phyloP scores from a whole-genome alignment of 2,797 vertebrate genomes.

The Neopelma chrysocephalum region DNA sequence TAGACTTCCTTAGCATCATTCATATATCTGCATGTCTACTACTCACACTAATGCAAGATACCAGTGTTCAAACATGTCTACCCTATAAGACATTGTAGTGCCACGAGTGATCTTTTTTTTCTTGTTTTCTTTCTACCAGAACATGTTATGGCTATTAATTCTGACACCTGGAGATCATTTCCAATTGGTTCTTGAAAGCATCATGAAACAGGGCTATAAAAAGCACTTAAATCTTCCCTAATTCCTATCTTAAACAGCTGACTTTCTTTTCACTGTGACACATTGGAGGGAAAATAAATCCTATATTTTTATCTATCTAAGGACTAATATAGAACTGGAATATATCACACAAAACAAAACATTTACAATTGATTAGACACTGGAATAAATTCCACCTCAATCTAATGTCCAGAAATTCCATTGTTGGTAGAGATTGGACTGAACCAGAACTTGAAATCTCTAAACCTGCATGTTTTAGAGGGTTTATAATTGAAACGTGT shows the following conservation, averaged over 20 bases:
- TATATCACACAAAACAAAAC: not conserved
- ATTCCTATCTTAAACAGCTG: not conserved
- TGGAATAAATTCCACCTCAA: not conserved
- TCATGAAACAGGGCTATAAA: not conserved
- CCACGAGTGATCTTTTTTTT: not conserved
- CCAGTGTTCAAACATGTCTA: not conserved
- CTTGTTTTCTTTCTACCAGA: not conserved
- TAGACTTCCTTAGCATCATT: not conserved
- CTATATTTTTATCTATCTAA: not conserved
- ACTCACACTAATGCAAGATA: not conserved
- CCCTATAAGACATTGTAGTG: not conserved
- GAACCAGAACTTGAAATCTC: not conserved
- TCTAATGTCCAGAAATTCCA: not conserved
- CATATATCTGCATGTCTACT: not conserved
- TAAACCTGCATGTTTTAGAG: not conserved
- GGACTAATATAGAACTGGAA: not conserved
- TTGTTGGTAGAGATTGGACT: not conserved
- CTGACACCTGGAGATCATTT: not conserved
- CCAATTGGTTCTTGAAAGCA: not conserved
- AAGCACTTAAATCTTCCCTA: not conserved
- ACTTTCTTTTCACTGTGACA: not conserved
- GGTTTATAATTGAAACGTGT: not conserved
- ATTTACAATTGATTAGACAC: not conserved
- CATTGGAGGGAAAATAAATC: not conserved
- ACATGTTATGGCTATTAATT: not conserved